These are phyloP conservation scores for Diploptera punctata DNA, from an alignment of 2,888 invertebrate species.

Conservation along the genomic window DNA sequence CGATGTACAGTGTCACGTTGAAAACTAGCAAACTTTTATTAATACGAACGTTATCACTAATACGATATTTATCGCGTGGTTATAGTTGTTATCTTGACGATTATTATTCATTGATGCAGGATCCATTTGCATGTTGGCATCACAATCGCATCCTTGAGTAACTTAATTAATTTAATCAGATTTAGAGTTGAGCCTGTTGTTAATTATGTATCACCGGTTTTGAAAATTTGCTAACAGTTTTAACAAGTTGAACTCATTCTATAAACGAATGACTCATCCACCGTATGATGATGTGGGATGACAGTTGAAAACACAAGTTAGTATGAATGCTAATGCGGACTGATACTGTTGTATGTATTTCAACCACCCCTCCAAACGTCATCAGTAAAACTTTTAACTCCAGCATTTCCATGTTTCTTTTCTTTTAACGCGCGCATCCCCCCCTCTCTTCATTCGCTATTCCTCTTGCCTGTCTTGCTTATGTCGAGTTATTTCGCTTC, in stretches of 20 bases:
- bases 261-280: conserved; percentile 1
- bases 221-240: conserved; percentile 13
- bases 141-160: background rate
- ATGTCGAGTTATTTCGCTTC: conserved; percentile 16
- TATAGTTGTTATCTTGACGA: no score
- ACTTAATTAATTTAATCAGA: conserved; percentile 13
- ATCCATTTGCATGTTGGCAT: no score
- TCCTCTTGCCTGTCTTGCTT: conserved; percentile 19
- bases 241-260: conserved; percentile 17
- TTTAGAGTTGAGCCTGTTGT: background rate
- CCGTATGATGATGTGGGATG: background rate
- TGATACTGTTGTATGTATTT: conserved; percentile 11
- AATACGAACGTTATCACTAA: no score
- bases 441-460: background rate
- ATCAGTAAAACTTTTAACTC: conserved; percentile 28
- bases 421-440: conserved; percentile 9
- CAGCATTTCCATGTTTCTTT: conserved; percentile 31
- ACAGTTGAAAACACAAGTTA: conserved; percentile 19
- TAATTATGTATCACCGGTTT: conserved; percentile 10
- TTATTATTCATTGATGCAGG: no score
- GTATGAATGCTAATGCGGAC: conserved; percentile 16
- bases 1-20: no score
- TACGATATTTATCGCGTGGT: no score
- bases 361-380: conserved; percentile 7
- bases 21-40: no score